A percentile compares a stretch with the other conserved stretches of the same genome.
Evolutionary conservation across 2,797 vertebrate species (phyloP).

Genomic region (Muraenolepis orangiensis): DNA sequence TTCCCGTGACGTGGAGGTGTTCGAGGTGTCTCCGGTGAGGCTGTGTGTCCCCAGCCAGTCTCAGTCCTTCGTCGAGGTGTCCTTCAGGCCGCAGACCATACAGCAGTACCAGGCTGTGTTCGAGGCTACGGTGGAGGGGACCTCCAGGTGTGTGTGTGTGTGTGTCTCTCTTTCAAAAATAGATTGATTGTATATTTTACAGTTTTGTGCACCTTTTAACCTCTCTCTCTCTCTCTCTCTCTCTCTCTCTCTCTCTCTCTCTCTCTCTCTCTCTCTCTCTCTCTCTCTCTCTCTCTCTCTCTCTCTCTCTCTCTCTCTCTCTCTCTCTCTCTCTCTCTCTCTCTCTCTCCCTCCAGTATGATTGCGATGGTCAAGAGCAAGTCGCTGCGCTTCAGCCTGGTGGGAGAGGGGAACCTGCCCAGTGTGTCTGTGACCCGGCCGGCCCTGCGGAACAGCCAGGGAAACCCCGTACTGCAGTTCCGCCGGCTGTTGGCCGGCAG

Average conservation of each 20-base stretch:
- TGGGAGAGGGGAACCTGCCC: conserved; percentile 83
- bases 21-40: conserved; percentile 39
- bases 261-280: no score
- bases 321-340: not conserved
- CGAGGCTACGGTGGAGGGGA: conserved; percentile 43
- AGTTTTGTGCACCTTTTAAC: not conserved
- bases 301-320: not conserved
- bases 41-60: conserved; percentile 55
- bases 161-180: not conserved
- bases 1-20: conserved; percentile 35
- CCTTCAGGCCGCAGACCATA: conserved; percentile 54
- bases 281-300: no score
- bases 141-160: conserved; percentile 35
- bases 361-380: conserved; percentile 58
- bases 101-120: conserved; percentile 53
- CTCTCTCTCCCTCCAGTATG: conserved; percentile 35
- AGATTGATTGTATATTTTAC: not conserved
- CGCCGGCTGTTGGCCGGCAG: conserved; percentile 70
- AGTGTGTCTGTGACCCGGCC: conserved; percentile 77
- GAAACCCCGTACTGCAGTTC: conserved; percentile 79
- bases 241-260: no score
- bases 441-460: conserved; percentile 55
- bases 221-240: no score
- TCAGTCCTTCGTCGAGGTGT: conserved; percentile 43
- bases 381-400: conserved; percentile 75